Conservation (phyloP, 1,140 invertebrate species). For the Drosophila quadrilineata region DNA sequence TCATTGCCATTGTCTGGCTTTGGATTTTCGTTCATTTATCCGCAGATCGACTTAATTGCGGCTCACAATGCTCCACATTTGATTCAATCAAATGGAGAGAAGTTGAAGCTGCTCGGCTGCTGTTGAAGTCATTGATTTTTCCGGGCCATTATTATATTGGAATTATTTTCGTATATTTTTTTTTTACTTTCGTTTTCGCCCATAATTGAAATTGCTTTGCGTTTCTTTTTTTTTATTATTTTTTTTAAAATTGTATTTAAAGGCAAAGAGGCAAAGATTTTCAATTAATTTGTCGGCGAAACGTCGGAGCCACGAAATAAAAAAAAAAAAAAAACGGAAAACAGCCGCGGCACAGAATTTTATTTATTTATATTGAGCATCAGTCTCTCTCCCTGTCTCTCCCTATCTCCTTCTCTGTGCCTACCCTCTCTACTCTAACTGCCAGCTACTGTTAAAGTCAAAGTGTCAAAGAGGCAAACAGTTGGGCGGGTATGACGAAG, state of each 20-base stretch:
- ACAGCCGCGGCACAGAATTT: slow-evolving; percentile 68
- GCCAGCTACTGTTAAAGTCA: too few species aligned
- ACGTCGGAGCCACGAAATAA: slow-evolving; percentile 43
- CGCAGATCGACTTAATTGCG: slow-evolving; percentile 67
- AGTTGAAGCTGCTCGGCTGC: too few species aligned
- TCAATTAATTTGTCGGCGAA: slow-evolving; percentile 67
- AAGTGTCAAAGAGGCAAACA: slow-evolving; percentile 57
- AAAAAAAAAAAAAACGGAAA: too few species aligned
- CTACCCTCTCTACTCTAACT: not conserved
- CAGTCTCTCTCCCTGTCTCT: not conserved
- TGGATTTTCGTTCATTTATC: slow-evolving; percentile 46
- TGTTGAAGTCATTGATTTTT: slow-evolving; percentile 51
- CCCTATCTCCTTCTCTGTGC: not conserved
- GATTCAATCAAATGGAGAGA: slow-evolving; percentile 66
- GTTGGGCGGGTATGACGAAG: not conserved
- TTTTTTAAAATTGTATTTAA: slow-evolving; percentile 52
- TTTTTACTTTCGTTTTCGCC: slow-evolving; percentile 10
- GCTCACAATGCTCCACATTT: slow-evolving; percentile 55
- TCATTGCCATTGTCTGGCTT: slow-evolving; percentile 9
- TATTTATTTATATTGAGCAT: slow-evolving; percentile 69
- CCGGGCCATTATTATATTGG: slow-evolving; percentile 27
- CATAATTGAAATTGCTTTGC: slow-evolving; percentile 68
- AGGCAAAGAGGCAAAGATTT: slow-evolving; percentile 57
- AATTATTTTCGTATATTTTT: not conserved
- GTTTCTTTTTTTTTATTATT: slow-evolving; percentile 28